phyloP scores from a whole-genome alignment of 2,888 invertebrate species.

The Slavum lentiscoides region DNA sequence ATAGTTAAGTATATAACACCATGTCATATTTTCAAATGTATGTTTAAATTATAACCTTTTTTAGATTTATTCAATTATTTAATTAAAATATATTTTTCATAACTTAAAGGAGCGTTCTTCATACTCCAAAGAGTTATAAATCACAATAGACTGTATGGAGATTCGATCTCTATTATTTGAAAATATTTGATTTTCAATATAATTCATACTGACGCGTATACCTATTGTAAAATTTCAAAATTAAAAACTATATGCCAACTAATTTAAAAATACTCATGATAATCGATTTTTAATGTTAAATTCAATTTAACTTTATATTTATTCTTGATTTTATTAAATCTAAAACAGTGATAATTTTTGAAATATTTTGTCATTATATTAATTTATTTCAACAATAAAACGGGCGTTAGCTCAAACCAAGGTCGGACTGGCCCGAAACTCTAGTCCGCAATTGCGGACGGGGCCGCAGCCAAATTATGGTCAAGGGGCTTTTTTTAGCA shows the following conservation, averaged over 20 bases:
- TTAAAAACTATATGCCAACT: not conserved
- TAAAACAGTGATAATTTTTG: not conserved
- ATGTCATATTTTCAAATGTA: too few relatives aligned
- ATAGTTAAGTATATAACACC: too few relatives aligned
- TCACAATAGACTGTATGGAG: not conserved
- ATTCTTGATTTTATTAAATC: not conserved
- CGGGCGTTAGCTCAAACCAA: not conserved
- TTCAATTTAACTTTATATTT: not conserved
- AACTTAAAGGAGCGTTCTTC: too few relatives aligned
- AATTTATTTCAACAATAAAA: conserved; percentile 9
- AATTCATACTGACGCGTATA: not conserved
- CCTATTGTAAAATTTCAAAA: not conserved
- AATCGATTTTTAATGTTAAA: not conserved
- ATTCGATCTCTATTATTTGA: not conserved
- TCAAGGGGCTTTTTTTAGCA: too few relatives aligned
- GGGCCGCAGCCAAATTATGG: too few relatives aligned
- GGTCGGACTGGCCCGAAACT: too few relatives aligned
- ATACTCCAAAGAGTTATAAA: too few relatives aligned
- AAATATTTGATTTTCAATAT: not conserved
- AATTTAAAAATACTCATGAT: not conserved
- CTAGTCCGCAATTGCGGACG: too few relatives aligned
- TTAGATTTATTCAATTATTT: too few relatives aligned
- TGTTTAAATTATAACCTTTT: too few relatives aligned
- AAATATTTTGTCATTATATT: not conserved
- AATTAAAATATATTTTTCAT: too few relatives aligned